Evolutionary conservation across 2,797 vertebrate genomes (phyloP).

Genomic region (Poeciliopsis presidionis): DNA sequence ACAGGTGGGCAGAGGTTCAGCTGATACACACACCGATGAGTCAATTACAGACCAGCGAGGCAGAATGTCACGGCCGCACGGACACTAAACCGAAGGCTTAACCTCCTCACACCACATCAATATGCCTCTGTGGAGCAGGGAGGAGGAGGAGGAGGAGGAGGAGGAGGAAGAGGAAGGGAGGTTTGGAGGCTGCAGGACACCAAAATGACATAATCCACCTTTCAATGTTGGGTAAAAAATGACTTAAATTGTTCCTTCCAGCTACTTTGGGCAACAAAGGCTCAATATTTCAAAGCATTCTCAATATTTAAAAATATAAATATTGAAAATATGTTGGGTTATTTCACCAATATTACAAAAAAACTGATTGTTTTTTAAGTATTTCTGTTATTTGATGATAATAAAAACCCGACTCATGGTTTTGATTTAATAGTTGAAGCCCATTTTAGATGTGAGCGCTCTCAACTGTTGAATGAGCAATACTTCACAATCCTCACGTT

Average conservation of each 20-base stretch:
- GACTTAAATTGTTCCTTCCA: neutral
- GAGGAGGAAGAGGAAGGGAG: neutral
- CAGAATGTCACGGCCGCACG: slow-evolving; percentile 74
- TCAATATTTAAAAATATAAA: neutral
- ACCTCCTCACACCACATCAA: slow-evolving; percentile 71
- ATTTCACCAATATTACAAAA: neutral
- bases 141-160: slow-evolving; percentile 9
- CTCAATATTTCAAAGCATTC: neutral
- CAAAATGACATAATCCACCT: neutral
- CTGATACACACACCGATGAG: slow-evolving; percentile 67
- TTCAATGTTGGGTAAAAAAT: neutral
- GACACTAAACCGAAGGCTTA: slow-evolving; percentile 73
- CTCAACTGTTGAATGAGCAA: neutral
- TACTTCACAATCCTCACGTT: neutral
- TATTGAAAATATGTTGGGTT: neutral
- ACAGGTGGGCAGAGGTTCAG: slow-evolving; percentile 67
- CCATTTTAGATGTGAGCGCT: neutral
- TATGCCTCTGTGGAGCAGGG: slow-evolving; percentile 45
- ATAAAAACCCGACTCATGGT: neutral
- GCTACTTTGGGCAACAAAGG: neutral
- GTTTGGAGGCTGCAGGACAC: slow-evolving; percentile 16
- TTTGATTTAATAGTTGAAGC: neutral
- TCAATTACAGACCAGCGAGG: slow-evolving; percentile 71
- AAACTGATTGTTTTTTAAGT: neutral
- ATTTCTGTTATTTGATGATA: neutral